Base-by-base conservation (phyloP, 2,113 vertebrate genomes). In the Tyrannus savana region DNA sequence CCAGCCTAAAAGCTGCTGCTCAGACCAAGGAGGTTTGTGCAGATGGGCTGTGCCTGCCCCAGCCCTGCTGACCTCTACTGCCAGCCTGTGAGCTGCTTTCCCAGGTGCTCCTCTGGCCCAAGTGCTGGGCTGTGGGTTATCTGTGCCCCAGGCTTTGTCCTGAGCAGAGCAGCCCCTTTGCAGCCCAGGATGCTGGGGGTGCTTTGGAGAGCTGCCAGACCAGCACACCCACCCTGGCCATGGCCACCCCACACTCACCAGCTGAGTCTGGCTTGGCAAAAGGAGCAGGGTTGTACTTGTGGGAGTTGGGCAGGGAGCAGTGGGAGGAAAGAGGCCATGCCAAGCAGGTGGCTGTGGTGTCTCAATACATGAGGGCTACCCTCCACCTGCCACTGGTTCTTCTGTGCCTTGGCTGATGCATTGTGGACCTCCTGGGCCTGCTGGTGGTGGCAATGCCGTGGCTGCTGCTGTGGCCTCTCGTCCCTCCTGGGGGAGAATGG, bases 91-190 rank as follows among this genome's bases (percentile, higher is more conserved):
- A 72, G 28, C 58, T 73, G 2, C 12, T 27, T 25, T 37, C 25
- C 47, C 14, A 59, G 21, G 1, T 18, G 18, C 31, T 80, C 19
- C 73, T 42, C 35, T n/a, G 27, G 42, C 35, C 67, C 56, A 7
- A 41, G 41, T 37, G 17, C 6, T 11, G 47, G 66, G 27, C 46
- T 23, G 1, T 0, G 25, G 10, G 13, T 2, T 31, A 18, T 53
- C 44, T 33, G 37, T 55, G 60, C 31, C 24, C 35, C 17, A 17
- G 0, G 0, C 75, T 31, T 39, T 33, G 18, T 0, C 4, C 0
- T 60, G 46, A 46, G 37, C 55, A 30, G 12, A 47, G 63, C 59
- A 66, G 68, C 41, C 35, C 49, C 37, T 62, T 41, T n/a, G 37
- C 53, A 67, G 47, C 21, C 64, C 62, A 41, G 4, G 0, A 0